These are phyloP conservation scores for Papilio gigon DNA, from an alignment of 2,888 invertebrate genomes.

Conservation along the genomic window DNA sequence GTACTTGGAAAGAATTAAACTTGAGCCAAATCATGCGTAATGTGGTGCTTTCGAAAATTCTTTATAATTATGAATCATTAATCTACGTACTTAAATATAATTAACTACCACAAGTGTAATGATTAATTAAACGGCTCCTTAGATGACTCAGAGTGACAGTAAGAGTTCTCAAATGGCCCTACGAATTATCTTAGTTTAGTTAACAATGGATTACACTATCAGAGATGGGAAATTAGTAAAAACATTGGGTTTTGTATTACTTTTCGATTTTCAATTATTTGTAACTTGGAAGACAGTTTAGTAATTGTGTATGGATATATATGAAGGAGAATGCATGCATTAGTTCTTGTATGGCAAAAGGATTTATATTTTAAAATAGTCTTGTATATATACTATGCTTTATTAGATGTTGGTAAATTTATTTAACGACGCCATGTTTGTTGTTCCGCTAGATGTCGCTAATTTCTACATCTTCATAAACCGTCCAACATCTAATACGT, in stretches of 20 bases:
- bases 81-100: no score
- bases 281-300: not conserved
- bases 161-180: no score
- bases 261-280: no score
- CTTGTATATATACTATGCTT: not conserved
- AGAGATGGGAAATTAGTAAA: no score
- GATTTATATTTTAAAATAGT: not conserved
- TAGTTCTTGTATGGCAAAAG: not conserved
- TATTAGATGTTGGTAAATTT: slow-evolving; percentile 15
- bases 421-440: not conserved
- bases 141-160: no score
- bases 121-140: no score
- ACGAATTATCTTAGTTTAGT: not conserved
- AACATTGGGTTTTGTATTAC: no score
- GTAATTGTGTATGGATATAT: not conserved
- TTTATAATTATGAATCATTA: no score
- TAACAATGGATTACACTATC: not conserved
- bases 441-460: not conserved
- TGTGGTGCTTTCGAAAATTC: not conserved
- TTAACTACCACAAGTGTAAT: no score
- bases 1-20: slow-evolving; percentile 4
- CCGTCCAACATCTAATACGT: slow-evolving; percentile 14
- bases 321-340: not conserved
- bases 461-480: not conserved
- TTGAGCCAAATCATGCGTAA: no score